Evolutionary conservation across 2,113 vertebrate species (phyloP).

Genomic region (Pachycephala philippinensis): DNA sequence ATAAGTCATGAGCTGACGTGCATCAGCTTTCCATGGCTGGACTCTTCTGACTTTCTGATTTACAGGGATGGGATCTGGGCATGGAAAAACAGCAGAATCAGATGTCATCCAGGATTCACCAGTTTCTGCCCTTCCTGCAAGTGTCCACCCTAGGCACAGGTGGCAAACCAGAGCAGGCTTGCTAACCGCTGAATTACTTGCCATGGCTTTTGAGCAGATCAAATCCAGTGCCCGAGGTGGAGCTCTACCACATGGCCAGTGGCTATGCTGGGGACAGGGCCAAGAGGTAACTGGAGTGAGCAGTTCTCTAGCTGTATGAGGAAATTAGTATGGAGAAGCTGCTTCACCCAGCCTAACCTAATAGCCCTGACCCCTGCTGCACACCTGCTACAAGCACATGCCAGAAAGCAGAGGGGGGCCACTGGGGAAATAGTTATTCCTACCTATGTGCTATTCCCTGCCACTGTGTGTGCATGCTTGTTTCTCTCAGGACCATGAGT

Average conservation of each 20-base stretch:
- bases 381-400: not conserved
- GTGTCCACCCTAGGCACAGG: not conserved
- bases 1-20: not conserved
- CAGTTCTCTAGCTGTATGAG: not conserved
- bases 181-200: not conserved
- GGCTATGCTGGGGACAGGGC: not conserved
- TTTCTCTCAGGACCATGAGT: not conserved
- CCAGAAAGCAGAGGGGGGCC: not conserved
- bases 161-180: not conserved
- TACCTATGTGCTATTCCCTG: not conserved
- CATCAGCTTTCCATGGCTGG: not conserved
- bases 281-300: not conserved
- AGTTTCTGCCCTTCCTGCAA: not conserved
- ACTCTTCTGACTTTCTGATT: not conserved
- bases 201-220: not conserved
- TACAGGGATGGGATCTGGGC: not conserved
- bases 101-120: not conserved
- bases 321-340: not conserved
- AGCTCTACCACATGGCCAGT: not conserved
- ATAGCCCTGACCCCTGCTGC: not conserved
- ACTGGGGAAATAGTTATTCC: not conserved
- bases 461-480: not conserved
- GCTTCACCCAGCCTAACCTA: not conserved
- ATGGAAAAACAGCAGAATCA: not conserved
- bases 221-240: fast-evolving